These are phyloP conservation scores for Alectoris magna DNA, from an alignment of 2,797 vertebrate species.

Conservation along the genomic window DNA sequence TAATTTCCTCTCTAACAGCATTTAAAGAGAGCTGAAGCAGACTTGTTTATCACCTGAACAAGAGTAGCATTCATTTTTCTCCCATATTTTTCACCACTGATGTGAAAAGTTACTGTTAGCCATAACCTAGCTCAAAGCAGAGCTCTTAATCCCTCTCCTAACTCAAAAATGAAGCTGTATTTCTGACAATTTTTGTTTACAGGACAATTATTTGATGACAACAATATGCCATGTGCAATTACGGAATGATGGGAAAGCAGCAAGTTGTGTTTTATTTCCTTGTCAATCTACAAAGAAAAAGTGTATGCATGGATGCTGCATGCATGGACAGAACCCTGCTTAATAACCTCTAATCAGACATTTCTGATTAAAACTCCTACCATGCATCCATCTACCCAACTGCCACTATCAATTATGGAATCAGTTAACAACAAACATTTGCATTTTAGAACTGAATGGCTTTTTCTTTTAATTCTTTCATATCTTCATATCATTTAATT, in stretches of 20 bases:
- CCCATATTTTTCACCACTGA: background rate
- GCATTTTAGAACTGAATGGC: background rate
- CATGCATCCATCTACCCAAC: background rate
- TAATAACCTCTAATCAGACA: background rate
- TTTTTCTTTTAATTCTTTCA: background rate
- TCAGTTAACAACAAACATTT: background rate
- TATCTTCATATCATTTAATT: background rate
- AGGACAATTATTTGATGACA: background rate
- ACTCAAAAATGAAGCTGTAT: background rate
- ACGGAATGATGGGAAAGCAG: fast-evolving
- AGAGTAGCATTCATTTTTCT: background rate
- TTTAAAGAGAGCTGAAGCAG: background rate
- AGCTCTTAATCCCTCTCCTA: background rate
- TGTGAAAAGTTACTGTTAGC: background rate
- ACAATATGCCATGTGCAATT: background rate
- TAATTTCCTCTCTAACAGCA: background rate
- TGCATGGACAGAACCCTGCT: fast-evolving
- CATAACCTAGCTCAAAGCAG: background rate
- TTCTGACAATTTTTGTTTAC: background rate
- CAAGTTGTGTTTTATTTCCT: background rate
- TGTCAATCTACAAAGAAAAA: background rate
- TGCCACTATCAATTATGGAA: background rate
- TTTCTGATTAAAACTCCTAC: background rate
- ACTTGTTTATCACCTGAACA: background rate
- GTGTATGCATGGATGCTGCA: fast-evolving